These are phyloP conservation scores for Mobula hypostoma DNA, from an alignment of 2,113 vertebrate species.

Conservation along the genomic window DNA sequence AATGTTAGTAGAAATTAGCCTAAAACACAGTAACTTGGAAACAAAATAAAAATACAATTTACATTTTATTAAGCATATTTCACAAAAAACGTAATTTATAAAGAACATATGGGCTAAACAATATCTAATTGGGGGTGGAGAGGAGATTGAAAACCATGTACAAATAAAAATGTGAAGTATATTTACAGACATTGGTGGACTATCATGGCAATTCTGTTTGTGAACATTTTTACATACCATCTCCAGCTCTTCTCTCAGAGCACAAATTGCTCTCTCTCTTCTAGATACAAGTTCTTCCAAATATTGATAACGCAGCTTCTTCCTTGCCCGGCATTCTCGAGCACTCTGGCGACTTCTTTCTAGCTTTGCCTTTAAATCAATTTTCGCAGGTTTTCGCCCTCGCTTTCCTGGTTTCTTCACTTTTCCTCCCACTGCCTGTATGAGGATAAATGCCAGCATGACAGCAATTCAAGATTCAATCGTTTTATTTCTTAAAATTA, in stretches of 20 bases:
- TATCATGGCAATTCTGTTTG: not conserved
- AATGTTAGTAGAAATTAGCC: not conserved
- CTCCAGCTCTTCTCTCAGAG: slow-evolving; percentile 89
- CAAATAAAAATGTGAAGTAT: not conserved
- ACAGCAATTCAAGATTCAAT: not conserved
- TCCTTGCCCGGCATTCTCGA: slow-evolving; percentile 84
- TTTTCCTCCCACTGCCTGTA: slow-evolving; percentile 80
- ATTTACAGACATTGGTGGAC: not conserved
- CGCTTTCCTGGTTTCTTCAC: slow-evolving; percentile 94
- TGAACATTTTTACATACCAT: slow-evolving; percentile 65
- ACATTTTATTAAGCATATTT: too few relatives aligned
- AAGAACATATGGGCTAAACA: not conserved
- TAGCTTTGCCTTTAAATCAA: slow-evolving; percentile 93
- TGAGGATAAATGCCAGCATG: not conserved
- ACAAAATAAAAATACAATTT: too few relatives aligned
- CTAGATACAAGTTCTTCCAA: slow-evolving; percentile 93
- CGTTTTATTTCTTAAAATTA: too few relatives aligned
- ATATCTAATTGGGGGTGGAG: not conserved
- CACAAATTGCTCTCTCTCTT: slow-evolving; percentile 90
- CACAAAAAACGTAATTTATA: not conserved
- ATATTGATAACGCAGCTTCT: slow-evolving; percentile 93
- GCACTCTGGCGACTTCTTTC: slow-evolving; percentile 94
- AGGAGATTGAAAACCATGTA: not conserved
- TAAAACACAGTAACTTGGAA: not conserved
- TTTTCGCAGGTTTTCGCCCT: slow-evolving; percentile 91